Evolutionary conservation across 2,113 vertebrate genomes (phyloP).

Genomic region (Apistogramma diplotaenia): DNA sequence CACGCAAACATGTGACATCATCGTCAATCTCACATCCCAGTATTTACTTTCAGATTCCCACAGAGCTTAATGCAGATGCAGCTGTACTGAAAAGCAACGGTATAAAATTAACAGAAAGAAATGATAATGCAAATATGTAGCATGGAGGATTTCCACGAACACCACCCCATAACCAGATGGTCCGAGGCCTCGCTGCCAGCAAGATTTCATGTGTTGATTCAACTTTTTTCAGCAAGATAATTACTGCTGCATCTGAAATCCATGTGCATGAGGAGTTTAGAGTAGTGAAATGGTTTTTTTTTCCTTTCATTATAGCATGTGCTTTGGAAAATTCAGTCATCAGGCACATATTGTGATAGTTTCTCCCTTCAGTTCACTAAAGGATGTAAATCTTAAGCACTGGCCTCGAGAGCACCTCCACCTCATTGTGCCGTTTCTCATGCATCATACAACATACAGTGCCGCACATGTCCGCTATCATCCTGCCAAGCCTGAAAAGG

Average conservation of each 20-base stretch:
- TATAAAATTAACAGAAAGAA: not conserved
- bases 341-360: not conserved
- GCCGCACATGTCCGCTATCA: constrained; percentile 32
- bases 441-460: constrained; percentile 1
- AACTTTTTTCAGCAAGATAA: not conserved
- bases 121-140: not conserved
- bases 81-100: not conserved
- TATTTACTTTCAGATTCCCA: not conserved
- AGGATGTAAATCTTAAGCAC: not conserved
- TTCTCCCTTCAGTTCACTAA: not conserved
- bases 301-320: not conserved
- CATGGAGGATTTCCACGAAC: not conserved
- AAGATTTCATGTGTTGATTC: not conserved
- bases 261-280: not conserved
- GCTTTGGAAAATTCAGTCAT: not conserved
- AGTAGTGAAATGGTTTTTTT: not conserved
- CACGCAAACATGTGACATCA: constrained; percentile 17
- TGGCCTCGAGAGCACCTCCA: not conserved
- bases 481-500: constrained; percentile 42
- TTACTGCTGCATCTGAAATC: not conserved
- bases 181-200: not conserved
- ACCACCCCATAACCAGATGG: not conserved
- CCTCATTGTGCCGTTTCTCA: not conserved
- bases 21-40: not conserved
- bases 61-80: not conserved